Base-by-base conservation (phyloP, 2,888 invertebrate species). In the Axea sp. region DNA sequence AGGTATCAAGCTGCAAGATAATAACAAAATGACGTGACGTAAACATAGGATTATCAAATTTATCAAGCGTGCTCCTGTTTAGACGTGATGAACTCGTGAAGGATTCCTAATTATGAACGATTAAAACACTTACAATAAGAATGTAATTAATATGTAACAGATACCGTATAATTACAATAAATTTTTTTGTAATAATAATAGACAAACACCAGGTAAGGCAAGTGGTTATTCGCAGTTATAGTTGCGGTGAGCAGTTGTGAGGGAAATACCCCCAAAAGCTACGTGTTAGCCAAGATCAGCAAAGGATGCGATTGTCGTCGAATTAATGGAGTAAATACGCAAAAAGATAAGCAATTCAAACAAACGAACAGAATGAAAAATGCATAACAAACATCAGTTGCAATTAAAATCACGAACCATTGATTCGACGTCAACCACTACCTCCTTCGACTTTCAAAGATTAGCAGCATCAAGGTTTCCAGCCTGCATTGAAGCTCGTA, bases 171-270 rank as follows among this genome's bases (percentile, higher is more conserved):
- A 79, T 80, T 76, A 77, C 79, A 82, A 78, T 81, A 76, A 37
- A 37, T 80, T 24, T n/a, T 11, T 43, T 33, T 17, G 45, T 84
- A 82, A 81, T 82, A 82, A 84, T 85, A 53, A 83, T 83, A 86
- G 83, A 87, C 86, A 87, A 85, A 87, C 86, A 87, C 87, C 87
- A 87, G 85, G 83, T 87, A 86, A 87, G 86, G 86, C 86, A 87
- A 71, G 87, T 87, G 87, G 86, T 87, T 87, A 87, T 87, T 87
- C 84, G 85, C 84, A 85, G 87, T 87, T 87, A 87, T 87, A 87
- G 87, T 87, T 87, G 87, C 87, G 87, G 87, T 87, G 87, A 87
- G 86, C 86, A 87, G 87, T 86, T 79, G 86, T 86, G 87, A 86
- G 86, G 87, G 86, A 84, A 82, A 84, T 82, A 82, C 86, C 86